These are phyloP conservation scores for Conops quadrifasciatus DNA, from an alignment of 2,888 invertebrate genomes.

Conservation along the genomic window DNA sequence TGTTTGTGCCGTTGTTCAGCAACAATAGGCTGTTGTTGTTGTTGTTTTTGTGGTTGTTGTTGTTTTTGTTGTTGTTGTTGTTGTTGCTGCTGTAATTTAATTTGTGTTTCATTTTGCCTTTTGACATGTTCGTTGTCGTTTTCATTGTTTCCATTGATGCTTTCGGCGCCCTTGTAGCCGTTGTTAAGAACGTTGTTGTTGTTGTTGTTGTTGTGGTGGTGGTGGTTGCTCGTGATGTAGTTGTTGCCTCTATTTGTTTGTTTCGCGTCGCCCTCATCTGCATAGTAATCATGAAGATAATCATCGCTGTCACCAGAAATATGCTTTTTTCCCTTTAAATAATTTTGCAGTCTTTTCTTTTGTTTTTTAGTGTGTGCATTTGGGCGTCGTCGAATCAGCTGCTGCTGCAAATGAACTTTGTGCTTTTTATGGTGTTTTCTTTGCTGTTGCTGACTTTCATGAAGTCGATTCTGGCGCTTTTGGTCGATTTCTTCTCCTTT, in stretches of 20 bases:
- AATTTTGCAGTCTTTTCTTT: not conserved
- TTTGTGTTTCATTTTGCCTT: not conserved
- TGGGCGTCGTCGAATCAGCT: slow-evolving; percentile 29
- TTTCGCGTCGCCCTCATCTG: slow-evolving; percentile 5
- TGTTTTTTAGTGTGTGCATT: slow-evolving; percentile 34
- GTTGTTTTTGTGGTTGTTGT: slow-evolving; percentile 12
- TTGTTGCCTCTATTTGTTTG: not conserved
- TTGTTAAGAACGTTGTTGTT: no score
- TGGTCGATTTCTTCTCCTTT: not conserved
- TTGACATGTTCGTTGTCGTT: slow-evolving; percentile 3
- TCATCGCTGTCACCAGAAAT: not conserved
- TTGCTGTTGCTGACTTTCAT: slow-evolving; percentile 29
- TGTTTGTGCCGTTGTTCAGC: slow-evolving; percentile 29
- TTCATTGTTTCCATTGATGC: not conserved
- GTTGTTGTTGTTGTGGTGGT: slow-evolving; percentile 11
- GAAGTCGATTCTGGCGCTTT: slow-evolving; percentile 7
- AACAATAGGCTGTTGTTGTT: slow-evolving; percentile 33
- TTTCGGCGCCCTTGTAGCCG: no score
- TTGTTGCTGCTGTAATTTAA: not conserved
- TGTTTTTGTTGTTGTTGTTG: slow-evolving; percentile 32
- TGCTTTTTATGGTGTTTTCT: slow-evolving; percentile 31
- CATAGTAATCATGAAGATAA: slow-evolving; percentile 15
- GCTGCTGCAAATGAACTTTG: slow-evolving; percentile 25
- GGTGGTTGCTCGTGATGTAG: slow-evolving; percentile 22
- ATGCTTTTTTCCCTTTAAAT: not conserved